These are phyloP conservation scores for Bombus confusus DNA, from an alignment of 1,140 invertebrate species.

Conservation along the genomic window DNA sequence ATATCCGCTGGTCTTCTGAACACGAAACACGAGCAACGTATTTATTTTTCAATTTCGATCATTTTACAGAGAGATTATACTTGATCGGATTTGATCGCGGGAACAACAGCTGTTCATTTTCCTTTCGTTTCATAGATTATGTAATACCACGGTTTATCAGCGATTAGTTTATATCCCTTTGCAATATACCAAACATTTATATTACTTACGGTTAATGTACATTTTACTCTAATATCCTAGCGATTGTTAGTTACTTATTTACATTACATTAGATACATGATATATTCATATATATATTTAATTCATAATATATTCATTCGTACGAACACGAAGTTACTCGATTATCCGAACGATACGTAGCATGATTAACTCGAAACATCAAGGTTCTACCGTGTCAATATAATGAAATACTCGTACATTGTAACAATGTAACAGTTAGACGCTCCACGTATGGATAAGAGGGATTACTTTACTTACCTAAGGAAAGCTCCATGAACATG, in stretches of 20 bases:
- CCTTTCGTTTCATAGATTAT: background rate
- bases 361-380: too few species aligned
- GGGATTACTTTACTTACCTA: slow-evolving; percentile 78
- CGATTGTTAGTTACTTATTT: too few species aligned
- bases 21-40: background rate
- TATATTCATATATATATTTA: too few species aligned
- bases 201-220: too few species aligned
- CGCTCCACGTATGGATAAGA: background rate
- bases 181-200: too few species aligned
- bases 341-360: too few species aligned
- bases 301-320: too few species aligned
- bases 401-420: background rate
- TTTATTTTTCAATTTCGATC: background rate
- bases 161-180: too few species aligned
- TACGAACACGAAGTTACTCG: too few species aligned
- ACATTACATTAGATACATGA: too few species aligned
- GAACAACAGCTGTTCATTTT: background rate
- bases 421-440: background rate
- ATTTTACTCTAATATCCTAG: too few species aligned
- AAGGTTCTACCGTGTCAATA: background rate
- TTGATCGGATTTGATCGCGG: background rate
- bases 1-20: background rate
- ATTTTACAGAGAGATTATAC: background rate
- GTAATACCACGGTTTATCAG: background rate
- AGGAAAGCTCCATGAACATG: slow-evolving; percentile 94